Evolutionary conservation across 2,113 vertebrate genomes (phyloP).

Genomic region (Choloepus hoffmanni): DNA sequence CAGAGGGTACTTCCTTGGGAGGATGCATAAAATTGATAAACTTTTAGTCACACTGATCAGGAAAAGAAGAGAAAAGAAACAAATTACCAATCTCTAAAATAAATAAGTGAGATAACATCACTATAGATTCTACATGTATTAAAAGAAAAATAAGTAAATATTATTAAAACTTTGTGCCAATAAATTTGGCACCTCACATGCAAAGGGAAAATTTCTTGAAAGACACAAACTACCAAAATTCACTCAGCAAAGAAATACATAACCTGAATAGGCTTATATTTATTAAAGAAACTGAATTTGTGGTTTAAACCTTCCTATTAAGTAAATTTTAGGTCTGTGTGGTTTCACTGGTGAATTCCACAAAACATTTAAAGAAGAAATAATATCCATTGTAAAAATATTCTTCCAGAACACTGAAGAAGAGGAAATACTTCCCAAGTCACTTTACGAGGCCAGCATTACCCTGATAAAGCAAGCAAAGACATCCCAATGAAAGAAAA

Average conservation of each 20-base stretch:
- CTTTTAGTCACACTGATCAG: background rate
- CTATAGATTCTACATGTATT: background rate
- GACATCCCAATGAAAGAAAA: background rate
- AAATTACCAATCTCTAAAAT: background rate
- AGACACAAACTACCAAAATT: background rate
- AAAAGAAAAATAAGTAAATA: background rate
- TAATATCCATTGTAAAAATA: background rate
- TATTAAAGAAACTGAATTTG: slow-evolving; percentile 10
- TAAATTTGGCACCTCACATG: background rate
- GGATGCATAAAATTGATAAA: background rate
- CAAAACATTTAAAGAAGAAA: background rate
- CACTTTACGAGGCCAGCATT: background rate
- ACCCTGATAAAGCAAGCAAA: background rate
- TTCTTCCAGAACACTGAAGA: background rate
- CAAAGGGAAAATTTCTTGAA: background rate
- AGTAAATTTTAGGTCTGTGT: background rate
- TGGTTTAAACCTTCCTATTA: background rate
- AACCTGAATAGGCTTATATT: background rate
- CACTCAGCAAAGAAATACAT: background rate
- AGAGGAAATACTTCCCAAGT: background rate
- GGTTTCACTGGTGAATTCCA: background rate
- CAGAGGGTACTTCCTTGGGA: background rate
- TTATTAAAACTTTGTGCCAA: background rate
- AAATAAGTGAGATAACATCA: slow-evolving; percentile 13
- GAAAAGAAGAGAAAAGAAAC: background rate